Conservation (phyloP, 1,140 invertebrate genomes). For the Trichomalopsis sarcophagae region DNA sequence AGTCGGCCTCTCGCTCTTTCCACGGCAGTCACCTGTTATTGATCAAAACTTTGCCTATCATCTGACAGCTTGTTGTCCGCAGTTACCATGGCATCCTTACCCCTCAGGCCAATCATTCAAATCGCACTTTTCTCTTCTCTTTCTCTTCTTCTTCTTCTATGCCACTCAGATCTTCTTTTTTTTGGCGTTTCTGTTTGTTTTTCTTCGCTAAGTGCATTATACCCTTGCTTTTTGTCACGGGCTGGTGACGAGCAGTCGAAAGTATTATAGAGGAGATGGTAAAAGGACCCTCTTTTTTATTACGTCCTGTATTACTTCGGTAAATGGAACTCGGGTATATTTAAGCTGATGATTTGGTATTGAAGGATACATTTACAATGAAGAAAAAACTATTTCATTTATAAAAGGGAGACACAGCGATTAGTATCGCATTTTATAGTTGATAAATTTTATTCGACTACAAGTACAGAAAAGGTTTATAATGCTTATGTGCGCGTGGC, state of each 20-base stretch:
- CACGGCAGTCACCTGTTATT: conserved; percentile 70
- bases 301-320: neutral
- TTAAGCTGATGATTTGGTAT: too few relatives aligned
- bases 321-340: too few relatives aligned
- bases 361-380: too few relatives aligned
- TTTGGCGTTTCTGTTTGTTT: neutral
- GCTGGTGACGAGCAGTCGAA: too few relatives aligned
- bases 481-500: too few relatives aligned
- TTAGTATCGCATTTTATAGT: too few relatives aligned
- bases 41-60: conserved; percentile 75
- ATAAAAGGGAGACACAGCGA: too few relatives aligned
- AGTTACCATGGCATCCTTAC: conserved; percentile 71
- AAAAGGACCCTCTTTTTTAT: neutral
- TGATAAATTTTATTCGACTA: too few relatives aligned
- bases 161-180: conserved; percentile 6
- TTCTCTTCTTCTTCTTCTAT: conserved; percentile 38
- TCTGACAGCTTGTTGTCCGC: conserved; percentile 74
- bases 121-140: conserved; percentile 57
- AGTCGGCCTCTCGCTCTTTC: conserved; percentile 17
- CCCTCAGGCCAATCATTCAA: conserved; percentile 66
- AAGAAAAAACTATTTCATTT: too few relatives aligned
- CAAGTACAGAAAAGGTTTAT: too few relatives aligned
- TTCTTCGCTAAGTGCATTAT: too few relatives aligned
- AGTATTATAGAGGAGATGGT: neutral
- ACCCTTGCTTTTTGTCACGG: too few relatives aligned